These are phyloP conservation scores for Acanthurus tractus DNA, from an alignment of 2,797 vertebrate genomes.

Conservation along the genomic window DNA sequence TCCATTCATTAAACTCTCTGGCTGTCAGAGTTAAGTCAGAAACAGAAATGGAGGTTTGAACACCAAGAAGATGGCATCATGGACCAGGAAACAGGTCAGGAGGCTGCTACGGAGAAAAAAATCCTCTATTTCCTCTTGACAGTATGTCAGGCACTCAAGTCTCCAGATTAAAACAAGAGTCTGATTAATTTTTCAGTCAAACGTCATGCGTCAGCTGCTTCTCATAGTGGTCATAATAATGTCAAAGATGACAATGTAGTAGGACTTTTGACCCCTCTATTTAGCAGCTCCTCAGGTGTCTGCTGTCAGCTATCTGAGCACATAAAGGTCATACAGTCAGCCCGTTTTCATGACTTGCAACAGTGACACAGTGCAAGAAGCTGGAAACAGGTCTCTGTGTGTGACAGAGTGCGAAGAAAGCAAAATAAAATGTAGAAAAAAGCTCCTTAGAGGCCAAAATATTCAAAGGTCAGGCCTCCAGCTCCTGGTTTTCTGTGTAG, in stretches of 20 bases:
- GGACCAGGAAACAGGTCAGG: conserved; percentile 36
- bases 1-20: conserved; percentile 49
- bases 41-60: conserved; percentile 46
- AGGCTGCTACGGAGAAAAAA: conserved; percentile 18
- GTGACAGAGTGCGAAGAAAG: conserved; percentile 56
- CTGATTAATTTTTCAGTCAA: conserved; percentile 42
- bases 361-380: conserved; percentile 49
- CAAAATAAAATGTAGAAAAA: conserved; percentile 44
- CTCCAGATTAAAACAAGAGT: conserved; percentile 46
- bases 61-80: conserved; percentile 38
- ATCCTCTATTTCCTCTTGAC: conserved; percentile 24
- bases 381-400: conserved; percentile 48
- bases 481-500: conserved; percentile 80
- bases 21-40: conserved; percentile 44
- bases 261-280: conserved; percentile 29
- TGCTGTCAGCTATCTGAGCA: conserved; percentile 36
- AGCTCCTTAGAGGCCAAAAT: conserved; percentile 27
- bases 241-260: conserved; percentile 24
- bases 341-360: conserved; percentile 42
- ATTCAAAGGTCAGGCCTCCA: conserved; percentile 81
- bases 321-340: conserved; percentile 38
- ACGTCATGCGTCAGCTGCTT: conserved; percentile 28
- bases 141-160: conserved; percentile 67
- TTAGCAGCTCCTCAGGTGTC: conserved; percentile 51
- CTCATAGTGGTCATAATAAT: conserved; percentile 28